These are phyloP conservation scores for Trochalopteron elliotii DNA, from an alignment of 2,113 vertebrate genomes.

Conservation along the genomic window DNA sequence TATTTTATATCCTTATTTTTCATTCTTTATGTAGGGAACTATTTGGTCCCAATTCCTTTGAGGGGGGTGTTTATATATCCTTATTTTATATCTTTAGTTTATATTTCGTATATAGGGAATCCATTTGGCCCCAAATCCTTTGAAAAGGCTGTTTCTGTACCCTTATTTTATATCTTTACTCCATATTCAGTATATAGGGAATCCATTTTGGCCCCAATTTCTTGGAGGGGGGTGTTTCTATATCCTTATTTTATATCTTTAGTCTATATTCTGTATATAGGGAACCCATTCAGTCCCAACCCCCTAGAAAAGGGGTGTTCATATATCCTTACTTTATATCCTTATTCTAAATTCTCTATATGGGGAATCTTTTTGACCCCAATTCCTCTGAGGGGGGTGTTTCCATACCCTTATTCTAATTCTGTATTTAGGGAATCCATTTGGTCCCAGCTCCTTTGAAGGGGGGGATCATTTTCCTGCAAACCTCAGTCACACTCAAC, in stretches of 20 bases:
- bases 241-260: background rate
- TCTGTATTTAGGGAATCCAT: background rate
- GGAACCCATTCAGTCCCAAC: background rate
- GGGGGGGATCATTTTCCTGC: background rate
- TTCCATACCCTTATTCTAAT: background rate
- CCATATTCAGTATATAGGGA: background rate
- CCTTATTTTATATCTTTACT: background rate
- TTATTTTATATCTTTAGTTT: no score
- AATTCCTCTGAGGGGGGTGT: background rate
- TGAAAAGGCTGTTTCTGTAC: rapidly evolving
- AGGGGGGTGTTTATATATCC: no score
- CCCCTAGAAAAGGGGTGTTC: rapidly evolving
- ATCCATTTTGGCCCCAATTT: background rate
- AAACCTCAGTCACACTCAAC: background rate
- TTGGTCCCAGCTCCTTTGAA: background rate
- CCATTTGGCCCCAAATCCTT: background rate
- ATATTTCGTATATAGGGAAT: background rate
- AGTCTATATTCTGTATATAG: rapidly evolving
- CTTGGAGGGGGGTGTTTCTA: background rate
- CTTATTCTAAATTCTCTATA: background rate
- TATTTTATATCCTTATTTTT: background rate
- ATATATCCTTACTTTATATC: background rate
- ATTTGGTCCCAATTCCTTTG: background rate
- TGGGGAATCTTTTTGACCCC: background rate
- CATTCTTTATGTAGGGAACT: background rate